Percentiles rank a stretch among this genome's conserved stretches.
These are phyloP conservation scores for Peucedramus taeniatus DNA, from an alignment of 2,113 vertebrate genomes.

Conservation along the genomic window DNA sequence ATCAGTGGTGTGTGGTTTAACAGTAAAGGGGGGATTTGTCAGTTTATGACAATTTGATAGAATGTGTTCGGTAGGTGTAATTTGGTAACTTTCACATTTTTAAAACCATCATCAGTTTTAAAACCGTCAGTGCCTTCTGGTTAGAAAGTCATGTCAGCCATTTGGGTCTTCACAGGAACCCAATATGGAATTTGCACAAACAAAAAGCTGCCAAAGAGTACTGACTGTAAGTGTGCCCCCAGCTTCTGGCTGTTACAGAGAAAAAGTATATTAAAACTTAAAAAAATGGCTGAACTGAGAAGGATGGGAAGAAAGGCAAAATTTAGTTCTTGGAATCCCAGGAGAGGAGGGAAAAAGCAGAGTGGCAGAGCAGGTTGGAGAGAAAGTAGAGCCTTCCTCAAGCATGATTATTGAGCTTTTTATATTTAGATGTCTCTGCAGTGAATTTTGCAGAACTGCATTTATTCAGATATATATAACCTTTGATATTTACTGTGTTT, in stretches of 20 bases:
- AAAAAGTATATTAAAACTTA: not conserved
- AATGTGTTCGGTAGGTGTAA: not conserved
- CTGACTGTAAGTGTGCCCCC: not conserved
- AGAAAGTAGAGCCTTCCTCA: not conserved
- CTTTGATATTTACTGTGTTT: not conserved
- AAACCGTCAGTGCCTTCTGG: not conserved
- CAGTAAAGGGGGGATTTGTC: not conserved
- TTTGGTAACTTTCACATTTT: not conserved
- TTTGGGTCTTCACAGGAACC: not conserved
- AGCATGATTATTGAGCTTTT: not conserved
- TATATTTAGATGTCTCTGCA: not conserved
- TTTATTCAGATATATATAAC: not conserved
- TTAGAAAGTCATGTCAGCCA: not conserved
- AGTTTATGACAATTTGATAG: not conserved
- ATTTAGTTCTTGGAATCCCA: not conserved
- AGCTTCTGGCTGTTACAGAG: not conserved
- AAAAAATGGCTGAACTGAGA: not conserved
- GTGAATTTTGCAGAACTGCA: not conserved
- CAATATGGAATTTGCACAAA: not conserved
- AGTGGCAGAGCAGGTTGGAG: not conserved
- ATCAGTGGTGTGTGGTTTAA: not conserved
- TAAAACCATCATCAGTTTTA: not conserved
- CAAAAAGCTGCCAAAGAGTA: not conserved
- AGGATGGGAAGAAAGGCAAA: not conserved
- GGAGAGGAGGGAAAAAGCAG: not conserved